Evolutionary conservation across 2,113 vertebrate species (phyloP).

Genomic region (Rhinopomastus cyanomelas): DNA sequence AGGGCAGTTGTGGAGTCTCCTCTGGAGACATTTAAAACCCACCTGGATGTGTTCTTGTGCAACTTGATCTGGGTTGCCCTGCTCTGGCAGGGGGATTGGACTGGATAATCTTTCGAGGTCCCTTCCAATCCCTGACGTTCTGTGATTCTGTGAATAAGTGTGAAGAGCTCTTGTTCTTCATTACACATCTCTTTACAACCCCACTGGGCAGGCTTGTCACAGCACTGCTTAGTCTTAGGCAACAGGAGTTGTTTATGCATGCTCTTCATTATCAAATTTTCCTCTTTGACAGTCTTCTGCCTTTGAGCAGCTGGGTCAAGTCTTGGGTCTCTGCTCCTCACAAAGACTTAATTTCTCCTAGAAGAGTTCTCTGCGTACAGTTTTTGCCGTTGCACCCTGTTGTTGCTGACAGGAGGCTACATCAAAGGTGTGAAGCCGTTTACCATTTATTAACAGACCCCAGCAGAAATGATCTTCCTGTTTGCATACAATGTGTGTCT

Average conservation of each 20-base stretch:
- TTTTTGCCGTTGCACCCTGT: not conserved
- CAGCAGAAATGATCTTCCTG: slow-evolving; percentile 29
- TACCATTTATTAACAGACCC: not conserved
- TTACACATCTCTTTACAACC: not conserved
- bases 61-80: no score
- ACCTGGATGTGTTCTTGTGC: no score
- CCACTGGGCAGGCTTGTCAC: not conserved
- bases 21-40: no score
- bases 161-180: not conserved
- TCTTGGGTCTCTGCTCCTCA: not conserved
- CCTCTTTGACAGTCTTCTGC: not conserved
- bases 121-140: no score
- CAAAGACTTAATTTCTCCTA: not conserved
- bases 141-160: no score
- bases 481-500: slow-evolving; percentile 29
- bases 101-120: no score
- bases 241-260: not conserved
- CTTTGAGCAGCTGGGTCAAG: not conserved
- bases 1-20: no score
- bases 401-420: not conserved
- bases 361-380: not conserved
- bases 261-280: not conserved
- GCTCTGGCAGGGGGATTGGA: no score
- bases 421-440: slow-evolving; percentile 14
- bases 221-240: not conserved